phyloP scores from a whole-genome alignment of 2,888 invertebrate species.

The Dendrolimus pini region DNA sequence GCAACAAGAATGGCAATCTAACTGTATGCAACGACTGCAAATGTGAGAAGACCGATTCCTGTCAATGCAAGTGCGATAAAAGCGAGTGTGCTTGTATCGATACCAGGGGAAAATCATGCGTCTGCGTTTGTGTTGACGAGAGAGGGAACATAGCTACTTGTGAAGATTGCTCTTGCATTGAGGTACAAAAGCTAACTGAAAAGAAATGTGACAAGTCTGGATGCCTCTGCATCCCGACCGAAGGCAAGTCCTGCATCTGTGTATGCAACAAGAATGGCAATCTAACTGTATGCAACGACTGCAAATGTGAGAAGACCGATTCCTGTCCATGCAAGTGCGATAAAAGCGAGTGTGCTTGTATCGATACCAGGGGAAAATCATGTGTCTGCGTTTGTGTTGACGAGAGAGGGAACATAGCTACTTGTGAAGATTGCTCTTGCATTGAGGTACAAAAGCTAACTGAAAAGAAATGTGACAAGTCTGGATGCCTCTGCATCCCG shows the following conservation, averaged over 20 bases:
- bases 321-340: slow-evolving; percentile 15
- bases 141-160: neutral
- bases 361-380: slow-evolving; percentile 14
- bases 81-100: slow-evolving; percentile 30
- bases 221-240: slow-evolving; percentile 9
- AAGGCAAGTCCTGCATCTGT: neutral
- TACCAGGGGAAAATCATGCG: slow-evolving; percentile 20
- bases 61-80: slow-evolving; percentile 5
- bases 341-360: slow-evolving; percentile 19
- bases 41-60: slow-evolving; percentile 9
- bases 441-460: neutral
- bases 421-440: slow-evolving; percentile 7
- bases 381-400: slow-evolving; percentile 16
- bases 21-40: slow-evolving; percentile 21
- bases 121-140: slow-evolving; percentile 12
- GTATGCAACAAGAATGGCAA: slow-evolving; percentile 12
- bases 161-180: neutral
- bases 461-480: neutral
- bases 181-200: neutral
- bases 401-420: slow-evolving; percentile 9
- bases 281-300: slow-evolving; percentile 20
- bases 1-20: slow-evolving; percentile 14
- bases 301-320: slow-evolving; percentile 5
- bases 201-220: slow-evolving; percentile 16
- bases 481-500: neutral